Conservation (phyloP, 2,113 vertebrate genomes). For the Cromileptes altivelis region DNA sequence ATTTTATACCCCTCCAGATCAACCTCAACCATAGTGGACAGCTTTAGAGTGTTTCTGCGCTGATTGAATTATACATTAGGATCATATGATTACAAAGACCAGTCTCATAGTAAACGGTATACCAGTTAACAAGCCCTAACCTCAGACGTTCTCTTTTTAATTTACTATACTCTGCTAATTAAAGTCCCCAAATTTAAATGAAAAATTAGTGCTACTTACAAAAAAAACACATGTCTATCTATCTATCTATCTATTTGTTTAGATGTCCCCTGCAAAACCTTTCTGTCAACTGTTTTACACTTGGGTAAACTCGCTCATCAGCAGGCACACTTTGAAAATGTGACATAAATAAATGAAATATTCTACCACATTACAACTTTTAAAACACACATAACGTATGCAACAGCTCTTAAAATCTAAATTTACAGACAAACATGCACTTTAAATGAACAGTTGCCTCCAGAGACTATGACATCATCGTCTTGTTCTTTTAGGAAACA, state of each 20-base stretch:
- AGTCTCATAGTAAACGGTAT: background rate
- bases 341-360: slow-evolving; percentile 9
- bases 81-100: background rate
- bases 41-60: background rate
- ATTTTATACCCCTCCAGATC: background rate
- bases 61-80: slow-evolving; percentile 7
- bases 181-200: background rate
- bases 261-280: background rate
- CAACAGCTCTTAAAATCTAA: background rate
- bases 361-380: background rate
- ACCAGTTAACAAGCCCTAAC: background rate
- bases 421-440: background rate
- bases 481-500: slow-evolving; percentile 35
- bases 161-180: background rate
- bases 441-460: slow-evolving; percentile 11
- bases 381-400: background rate
- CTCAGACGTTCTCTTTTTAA: background rate
- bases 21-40: background rate
- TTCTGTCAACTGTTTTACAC: background rate
- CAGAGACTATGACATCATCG: slow-evolving; percentile 26
- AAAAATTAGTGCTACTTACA: background rate
- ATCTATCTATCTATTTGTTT: too few relatives aligned
- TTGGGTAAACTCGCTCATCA: background rate
- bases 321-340: background rate
- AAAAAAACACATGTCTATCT: background rate